A percentile compares a stretch with the other conserved stretches of the same genome.
These are phyloP conservation scores for Crambe crambe DNA, from an alignment of 37 sponge, comb jelly and placozoan genomes.

Conservation along the genomic window DNA sequence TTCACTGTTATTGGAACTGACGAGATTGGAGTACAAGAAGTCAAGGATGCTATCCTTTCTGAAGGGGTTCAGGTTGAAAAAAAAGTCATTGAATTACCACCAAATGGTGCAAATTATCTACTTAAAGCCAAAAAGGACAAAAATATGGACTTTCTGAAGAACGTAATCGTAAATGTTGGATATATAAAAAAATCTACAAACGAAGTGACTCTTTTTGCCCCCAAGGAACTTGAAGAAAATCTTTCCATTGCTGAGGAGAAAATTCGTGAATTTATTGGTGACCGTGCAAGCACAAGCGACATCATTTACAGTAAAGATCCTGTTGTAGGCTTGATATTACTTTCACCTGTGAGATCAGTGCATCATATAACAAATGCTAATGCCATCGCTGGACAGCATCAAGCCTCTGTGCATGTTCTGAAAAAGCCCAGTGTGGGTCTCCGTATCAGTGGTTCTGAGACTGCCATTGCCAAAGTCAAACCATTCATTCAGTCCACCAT, in stretches of 20 bases:
- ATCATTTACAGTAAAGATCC: slow-evolving; percentile 28
- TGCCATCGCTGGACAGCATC: slow-evolving; percentile 2
- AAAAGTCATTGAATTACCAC: not conserved
- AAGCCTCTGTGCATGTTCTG: slow-evolving; percentile 23
- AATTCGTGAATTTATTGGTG: slow-evolving; percentile 33
- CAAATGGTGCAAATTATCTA: not conserved
- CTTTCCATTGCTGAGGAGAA: slow-evolving; percentile 31
- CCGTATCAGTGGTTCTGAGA: slow-evolving; percentile 20
- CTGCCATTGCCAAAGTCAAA: slow-evolving; percentile 23
- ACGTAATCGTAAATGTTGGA: not conserved
- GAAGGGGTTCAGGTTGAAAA: slow-evolving; percentile 5
- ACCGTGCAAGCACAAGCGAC: not conserved
- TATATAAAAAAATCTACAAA: slow-evolving; percentile 8
- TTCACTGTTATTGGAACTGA: slow-evolving; percentile 38
- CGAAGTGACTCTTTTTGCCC: slow-evolving; percentile 24
- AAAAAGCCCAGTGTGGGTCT: slow-evolving; percentile 35
- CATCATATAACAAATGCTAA: slow-evolving; percentile 18
- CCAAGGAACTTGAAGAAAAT: slow-evolving; percentile 15
- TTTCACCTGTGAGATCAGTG: not conserved
- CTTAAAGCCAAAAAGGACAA: slow-evolving; percentile 10
- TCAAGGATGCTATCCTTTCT: slow-evolving; percentile 21
- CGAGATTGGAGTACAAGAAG: slow-evolving; percentile 9
- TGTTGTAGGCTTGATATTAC: slow-evolving; percentile 32
- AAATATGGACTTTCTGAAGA: not conserved
- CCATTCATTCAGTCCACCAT: slow-evolving; percentile 11